A percentile compares a stretch with the other conserved stretches of the same genome.
These are phyloP conservation scores for Mellivora capensis DNA, from an alignment of 2,113 vertebrate species.

Conservation along the genomic window DNA sequence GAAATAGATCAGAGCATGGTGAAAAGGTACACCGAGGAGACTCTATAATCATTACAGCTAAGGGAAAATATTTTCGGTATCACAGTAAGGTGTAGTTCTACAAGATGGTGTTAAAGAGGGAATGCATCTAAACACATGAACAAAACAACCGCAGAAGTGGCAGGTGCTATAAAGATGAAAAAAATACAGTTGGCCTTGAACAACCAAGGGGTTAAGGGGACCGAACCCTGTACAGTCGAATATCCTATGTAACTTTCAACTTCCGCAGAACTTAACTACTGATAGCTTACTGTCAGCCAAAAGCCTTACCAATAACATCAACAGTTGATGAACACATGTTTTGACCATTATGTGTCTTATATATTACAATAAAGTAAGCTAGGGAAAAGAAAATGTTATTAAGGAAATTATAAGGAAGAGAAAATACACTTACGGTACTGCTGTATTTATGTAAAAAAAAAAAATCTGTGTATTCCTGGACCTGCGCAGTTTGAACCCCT, in stretches of 20 bases:
- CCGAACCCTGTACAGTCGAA: neutral
- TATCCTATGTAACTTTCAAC: neutral
- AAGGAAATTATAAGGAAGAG: neutral
- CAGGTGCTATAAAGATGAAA: neutral
- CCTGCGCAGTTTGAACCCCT: neutral
- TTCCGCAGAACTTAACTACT: neutral
- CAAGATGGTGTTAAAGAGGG: neutral
- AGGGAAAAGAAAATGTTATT: neutral
- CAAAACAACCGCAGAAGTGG: neutral
- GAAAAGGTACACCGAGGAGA: neutral
- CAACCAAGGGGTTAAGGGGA: neutral
- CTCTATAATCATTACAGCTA: neutral
- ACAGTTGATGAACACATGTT: neutral
- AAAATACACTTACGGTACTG: neutral
- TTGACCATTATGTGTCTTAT: neutral
- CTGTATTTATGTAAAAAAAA: neutral
- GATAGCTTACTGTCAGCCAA: neutral
- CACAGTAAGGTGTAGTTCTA: neutral
- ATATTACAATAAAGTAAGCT: neutral
- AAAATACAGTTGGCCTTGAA: neutral
- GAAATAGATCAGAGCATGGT: neutral
- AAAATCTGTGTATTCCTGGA: neutral
- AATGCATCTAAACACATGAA: neutral
- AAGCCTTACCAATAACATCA: neutral
- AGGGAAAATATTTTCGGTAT: neutral